Conservation (phyloP, 2,797 vertebrate genomes). For the Rhinella marina region DNA sequence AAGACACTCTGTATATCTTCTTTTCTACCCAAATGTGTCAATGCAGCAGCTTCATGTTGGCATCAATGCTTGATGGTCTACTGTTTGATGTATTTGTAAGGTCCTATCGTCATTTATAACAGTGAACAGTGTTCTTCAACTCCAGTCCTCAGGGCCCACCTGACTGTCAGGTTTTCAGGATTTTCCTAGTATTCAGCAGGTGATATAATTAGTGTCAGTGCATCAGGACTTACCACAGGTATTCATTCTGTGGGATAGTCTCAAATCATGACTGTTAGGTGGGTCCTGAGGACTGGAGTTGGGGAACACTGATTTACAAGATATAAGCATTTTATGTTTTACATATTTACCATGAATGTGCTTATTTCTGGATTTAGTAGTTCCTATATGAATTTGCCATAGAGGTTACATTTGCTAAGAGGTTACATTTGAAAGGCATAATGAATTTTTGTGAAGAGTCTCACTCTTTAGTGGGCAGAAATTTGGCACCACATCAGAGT, state of each 20-base stretch:
- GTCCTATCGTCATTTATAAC: background rate
- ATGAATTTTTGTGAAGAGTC: background rate
- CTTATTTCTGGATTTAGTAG: background rate
- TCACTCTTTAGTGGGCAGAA: background rate
- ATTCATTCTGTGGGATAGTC: too few species aligned
- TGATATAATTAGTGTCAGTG: too few species aligned
- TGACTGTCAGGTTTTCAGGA: too few species aligned
- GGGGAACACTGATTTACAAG: too few species aligned
- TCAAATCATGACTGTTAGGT: too few species aligned
- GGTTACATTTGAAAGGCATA: background rate
- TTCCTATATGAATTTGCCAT: background rate
- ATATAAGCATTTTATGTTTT: background rate
- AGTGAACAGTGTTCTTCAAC: too few species aligned
- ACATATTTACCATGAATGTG: too few species aligned
- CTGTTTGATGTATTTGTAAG: background rate
- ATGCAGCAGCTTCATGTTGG: conserved; percentile 8
- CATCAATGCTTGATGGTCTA: background rate
- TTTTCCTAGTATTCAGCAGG: too few species aligned
- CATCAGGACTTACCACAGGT: too few species aligned
- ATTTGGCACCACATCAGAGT: background rate
- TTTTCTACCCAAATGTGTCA: background rate
- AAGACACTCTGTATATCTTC: background rate
- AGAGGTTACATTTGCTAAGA: too few species aligned
- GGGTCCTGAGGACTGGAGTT: too few species aligned
- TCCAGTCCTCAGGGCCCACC: too few species aligned